Conservation (phyloP, 2,797 vertebrate species). For the Morelia viridis region DNA sequence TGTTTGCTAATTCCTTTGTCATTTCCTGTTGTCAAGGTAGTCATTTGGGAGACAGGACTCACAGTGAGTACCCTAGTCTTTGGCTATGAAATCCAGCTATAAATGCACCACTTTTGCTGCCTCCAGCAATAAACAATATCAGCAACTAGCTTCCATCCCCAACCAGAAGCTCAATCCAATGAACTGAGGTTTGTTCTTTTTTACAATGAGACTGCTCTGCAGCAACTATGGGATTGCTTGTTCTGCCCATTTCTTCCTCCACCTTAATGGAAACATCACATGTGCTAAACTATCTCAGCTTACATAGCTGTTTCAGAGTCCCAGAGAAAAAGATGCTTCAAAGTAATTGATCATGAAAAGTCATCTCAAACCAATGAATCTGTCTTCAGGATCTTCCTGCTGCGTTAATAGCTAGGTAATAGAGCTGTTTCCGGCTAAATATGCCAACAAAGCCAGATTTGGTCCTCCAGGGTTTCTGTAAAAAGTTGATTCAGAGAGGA, state of each 20-base stretch:
- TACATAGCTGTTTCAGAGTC: not conserved
- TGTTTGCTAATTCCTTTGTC: not conserved
- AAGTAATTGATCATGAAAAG: slow-evolving; percentile 21
- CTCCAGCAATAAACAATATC: slow-evolving; percentile 37
- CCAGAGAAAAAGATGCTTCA: not conserved
- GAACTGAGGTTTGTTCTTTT: not conserved
- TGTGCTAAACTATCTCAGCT: not conserved
- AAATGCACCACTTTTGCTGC: not conserved
- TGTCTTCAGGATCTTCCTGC: not conserved
- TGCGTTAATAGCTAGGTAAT: slow-evolving; percentile 21
- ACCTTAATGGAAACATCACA: slow-evolving; percentile 23
- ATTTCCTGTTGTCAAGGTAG: not conserved
- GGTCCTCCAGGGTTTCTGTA: slow-evolving; percentile 21
- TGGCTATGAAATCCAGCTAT: not conserved
- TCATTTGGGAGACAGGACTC: not conserved
- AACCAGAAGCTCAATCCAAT: not conserved
- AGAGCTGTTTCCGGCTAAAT: slow-evolving; percentile 23
- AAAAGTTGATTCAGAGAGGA: slow-evolving; percentile 47
- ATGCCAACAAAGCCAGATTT: slow-evolving; percentile 10
- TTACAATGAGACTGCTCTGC: not conserved
- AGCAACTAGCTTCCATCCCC: not conserved
- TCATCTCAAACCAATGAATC: not conserved
- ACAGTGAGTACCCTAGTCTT: not conserved
- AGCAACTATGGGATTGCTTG: not conserved
- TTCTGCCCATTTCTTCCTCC: not conserved